Percentiles rank a stretch among this genome's conserved stretches.
Evolutionary conservation across 2,888 invertebrate species (phyloP).

Genomic region (Scaptomyza tumidula): DNA sequence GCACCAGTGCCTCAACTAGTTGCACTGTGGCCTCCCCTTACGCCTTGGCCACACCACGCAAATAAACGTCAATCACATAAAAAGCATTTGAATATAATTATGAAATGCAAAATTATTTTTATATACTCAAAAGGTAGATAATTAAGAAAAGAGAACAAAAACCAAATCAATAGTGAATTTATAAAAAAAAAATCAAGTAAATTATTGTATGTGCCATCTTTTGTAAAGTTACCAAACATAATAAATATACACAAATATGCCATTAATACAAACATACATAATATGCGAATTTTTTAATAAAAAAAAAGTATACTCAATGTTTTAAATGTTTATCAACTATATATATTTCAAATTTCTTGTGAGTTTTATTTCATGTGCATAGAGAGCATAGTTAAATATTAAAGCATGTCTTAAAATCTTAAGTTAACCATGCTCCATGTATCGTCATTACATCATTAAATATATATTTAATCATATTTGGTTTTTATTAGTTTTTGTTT

Average conservation of each 20-base stretch:
- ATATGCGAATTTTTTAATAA: background rate
- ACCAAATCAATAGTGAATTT: slow-evolving; percentile 47
- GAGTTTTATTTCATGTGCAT: slow-evolving; percentile 51
- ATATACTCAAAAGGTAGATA: slow-evolving; percentile 60
- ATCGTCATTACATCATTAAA: slow-evolving; percentile 33
- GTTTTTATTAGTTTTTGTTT: background rate
- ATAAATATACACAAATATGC: slow-evolving; percentile 55
- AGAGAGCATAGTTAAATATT: slow-evolving; percentile 72
- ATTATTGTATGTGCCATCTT: slow-evolving; percentile 70
- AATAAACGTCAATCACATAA: slow-evolving; percentile 23
- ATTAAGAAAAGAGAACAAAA: slow-evolving; percentile 48
- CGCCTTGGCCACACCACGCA: slow-evolving; percentile 15
- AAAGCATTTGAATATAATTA: slow-evolving; percentile 33
- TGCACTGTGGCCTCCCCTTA: slow-evolving; percentile 67
- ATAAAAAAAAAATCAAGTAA: slow-evolving; percentile 46
- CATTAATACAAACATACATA: slow-evolving; percentile 37
- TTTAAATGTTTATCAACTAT: slow-evolving; percentile 55
- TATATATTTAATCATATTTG: slow-evolving; percentile 49
- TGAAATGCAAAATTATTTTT: slow-evolving; percentile 58
- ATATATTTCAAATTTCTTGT: slow-evolving; percentile 69
- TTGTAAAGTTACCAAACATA: slow-evolving; percentile 62
- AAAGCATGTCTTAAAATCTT: slow-evolving; percentile 68
- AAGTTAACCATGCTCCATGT: slow-evolving; percentile 38
- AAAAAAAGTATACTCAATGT: background rate
- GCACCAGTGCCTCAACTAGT: slow-evolving; percentile 78